Evolutionary conservation across 2,797 vertebrate species (phyloP), one percentile per base, ranked within the genome.

Genomic region (Takifugu rubripes): DNA sequence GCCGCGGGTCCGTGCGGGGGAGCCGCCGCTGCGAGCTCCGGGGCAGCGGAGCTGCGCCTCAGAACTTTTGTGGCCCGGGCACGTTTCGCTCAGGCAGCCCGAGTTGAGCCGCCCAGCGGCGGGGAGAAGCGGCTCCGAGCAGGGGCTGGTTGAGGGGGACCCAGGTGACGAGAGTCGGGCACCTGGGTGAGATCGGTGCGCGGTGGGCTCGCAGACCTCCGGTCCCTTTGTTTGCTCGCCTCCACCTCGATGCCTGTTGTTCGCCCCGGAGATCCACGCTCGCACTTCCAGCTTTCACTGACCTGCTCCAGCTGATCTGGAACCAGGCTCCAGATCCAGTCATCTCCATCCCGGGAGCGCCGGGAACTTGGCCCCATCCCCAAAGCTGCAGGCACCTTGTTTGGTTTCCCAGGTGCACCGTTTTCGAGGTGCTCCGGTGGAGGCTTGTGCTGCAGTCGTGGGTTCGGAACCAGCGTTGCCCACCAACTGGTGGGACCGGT

Each of bases 181-280:
- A 6, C 8, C 27, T 27, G 27, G 27, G 21, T 29, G 27, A 6
- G 27, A 1, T 29, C 27, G 3, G 31, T 33, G 7, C 1, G 31
- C 7, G 31, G 31, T 33, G 31, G 31, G 8, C 31, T 2, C 31
- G 1, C 31, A 10, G 31, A 7, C 31, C 31, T 33, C 8, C 31
- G 14, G 69, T 81, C 81, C 72, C 86, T 89, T 89, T 89, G 88
- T 89, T 82, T 88, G 79, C 69, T 63, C 49, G 81, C 70, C 68
- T 63, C 74, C 64, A 74, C 67, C 74, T 77, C 68, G 43, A 53
- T 69, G 84, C 69, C 86, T 84, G 76, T 81, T 84, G 81, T 85
- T 83, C 76, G 56, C 64, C 12, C 7, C 1, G 58, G 55, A 78
- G 74, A 72, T 17, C 6, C 64, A 44, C 25, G 61, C 61, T 17